Conservation (phyloP, 2,113 vertebrate species). For the Barbus barbus region DNA sequence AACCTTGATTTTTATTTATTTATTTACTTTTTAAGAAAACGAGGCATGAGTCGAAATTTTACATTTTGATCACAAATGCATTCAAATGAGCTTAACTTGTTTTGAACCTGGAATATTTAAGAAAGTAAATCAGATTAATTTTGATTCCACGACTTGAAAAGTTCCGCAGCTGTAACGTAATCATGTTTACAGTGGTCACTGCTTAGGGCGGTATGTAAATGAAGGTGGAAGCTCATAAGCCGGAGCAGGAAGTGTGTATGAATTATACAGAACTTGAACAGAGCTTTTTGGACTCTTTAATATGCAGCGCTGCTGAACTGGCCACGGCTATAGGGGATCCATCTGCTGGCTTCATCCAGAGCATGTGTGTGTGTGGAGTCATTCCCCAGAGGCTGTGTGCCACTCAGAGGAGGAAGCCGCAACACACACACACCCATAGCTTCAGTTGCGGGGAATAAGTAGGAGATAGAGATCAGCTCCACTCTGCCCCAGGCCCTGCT, state of each 20-base stretch:
- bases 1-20: too few species aligned
- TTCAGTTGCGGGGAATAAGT: constrained; percentile 33
- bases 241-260: constrained; percentile 44
- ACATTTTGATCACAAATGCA: too few species aligned
- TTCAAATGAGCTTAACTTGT: too few species aligned
- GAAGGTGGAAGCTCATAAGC: constrained; percentile 43
- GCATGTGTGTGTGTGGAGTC: constrained; percentile 25
- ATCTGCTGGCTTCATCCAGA: constrained; percentile 52
- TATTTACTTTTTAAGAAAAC: too few species aligned
- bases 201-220: constrained; percentile 48
- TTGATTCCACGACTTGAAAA: not conserved
- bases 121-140: not conserved
- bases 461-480: constrained; percentile 36
- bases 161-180: not conserved
- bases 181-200: constrained; percentile 38
- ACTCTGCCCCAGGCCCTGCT: constrained; percentile 42
- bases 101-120: not conserved
- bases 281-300: constrained; percentile 54
- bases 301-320: constrained; percentile 56
- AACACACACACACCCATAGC: constrained; percentile 16
- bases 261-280: constrained; percentile 58
- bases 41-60: too few species aligned
- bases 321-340: constrained; percentile 55
- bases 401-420: constrained; percentile 43
- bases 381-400: constrained; percentile 53